Evolutionary conservation across 1,140 invertebrate genomes (phyloP).

Genomic region (Hestina assimilis): DNA sequence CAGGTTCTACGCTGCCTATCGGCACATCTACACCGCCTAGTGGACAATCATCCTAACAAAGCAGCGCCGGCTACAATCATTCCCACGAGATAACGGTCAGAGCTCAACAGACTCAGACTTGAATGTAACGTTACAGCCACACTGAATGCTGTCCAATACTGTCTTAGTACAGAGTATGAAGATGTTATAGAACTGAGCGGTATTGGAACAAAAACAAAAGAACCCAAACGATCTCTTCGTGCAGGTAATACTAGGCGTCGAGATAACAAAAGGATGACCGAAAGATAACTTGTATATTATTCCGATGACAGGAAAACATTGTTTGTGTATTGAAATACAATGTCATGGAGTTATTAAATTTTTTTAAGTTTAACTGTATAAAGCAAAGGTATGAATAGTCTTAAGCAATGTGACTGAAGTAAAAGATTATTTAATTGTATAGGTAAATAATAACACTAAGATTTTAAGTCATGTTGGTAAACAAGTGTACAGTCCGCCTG

Average conservation of each 20-base stretch:
- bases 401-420: too few relatives aligned
- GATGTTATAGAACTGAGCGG: conserved; percentile 37
- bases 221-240: conserved; percentile 33
- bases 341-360: conserved; percentile 47
- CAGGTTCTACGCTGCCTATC: conserved; percentile 59
- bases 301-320: conserved; percentile 71
- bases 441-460: too few relatives aligned
- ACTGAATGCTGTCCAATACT: conserved; percentile 46
- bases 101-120: conserved; percentile 59
- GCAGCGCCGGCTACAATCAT: conserved; percentile 67
- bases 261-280: conserved; percentile 71
- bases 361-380: too few relatives aligned
- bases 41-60: conserved; percentile 77
- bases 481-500: too few relatives aligned
- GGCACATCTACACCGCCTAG: conserved; percentile 65
- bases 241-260: conserved; percentile 43
- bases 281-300: conserved; percentile 64
- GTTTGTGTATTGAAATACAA: conserved; percentile 59
- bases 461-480: too few relatives aligned
- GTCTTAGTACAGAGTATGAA: conserved; percentile 32
- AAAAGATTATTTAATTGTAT: too few relatives aligned
- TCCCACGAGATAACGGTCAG: conserved; percentile 76
- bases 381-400: too few relatives aligned
- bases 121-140: conserved; percentile 49
- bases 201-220: conserved; percentile 51